phyloP scores from a whole-genome alignment of 2,113 vertebrate species.

The Glaucidium brasilianum region DNA sequence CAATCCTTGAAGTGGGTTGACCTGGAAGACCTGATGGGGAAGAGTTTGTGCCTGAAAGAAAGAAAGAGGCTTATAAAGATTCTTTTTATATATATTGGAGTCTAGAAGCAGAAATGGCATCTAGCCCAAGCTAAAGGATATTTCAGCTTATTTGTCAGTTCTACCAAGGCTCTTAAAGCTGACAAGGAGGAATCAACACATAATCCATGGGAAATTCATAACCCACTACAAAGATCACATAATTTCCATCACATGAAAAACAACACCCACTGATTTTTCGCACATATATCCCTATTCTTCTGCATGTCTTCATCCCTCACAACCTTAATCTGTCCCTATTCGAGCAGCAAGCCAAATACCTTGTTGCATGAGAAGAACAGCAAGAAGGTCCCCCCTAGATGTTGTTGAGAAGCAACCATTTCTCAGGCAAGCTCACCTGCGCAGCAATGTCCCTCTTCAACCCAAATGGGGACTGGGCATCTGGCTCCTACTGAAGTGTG shows the following conservation, averaged over 20 bases:
- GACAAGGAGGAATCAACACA: background rate
- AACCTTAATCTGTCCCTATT: background rate
- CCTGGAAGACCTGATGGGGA: background rate
- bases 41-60: background rate
- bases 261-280: background rate
- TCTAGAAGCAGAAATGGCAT: background rate
- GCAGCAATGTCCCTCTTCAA: background rate
- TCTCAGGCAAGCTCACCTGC: background rate
- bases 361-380: background rate
- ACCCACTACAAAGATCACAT: background rate
- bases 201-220: background rate
- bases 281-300: background rate
- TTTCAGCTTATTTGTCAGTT: background rate
- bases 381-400: fast-evolving
- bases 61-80: background rate
- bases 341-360: background rate
- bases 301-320: background rate
- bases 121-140: background rate
- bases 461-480: background rate
- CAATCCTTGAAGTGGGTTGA: background rate
- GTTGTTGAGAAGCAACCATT: background rate
- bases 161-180: background rate
- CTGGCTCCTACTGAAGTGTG: no score
- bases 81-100: no score
- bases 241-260: background rate